Conservation (phyloP, 1,140 invertebrate species). For the Drosophila pseudoobscura region DNA sequence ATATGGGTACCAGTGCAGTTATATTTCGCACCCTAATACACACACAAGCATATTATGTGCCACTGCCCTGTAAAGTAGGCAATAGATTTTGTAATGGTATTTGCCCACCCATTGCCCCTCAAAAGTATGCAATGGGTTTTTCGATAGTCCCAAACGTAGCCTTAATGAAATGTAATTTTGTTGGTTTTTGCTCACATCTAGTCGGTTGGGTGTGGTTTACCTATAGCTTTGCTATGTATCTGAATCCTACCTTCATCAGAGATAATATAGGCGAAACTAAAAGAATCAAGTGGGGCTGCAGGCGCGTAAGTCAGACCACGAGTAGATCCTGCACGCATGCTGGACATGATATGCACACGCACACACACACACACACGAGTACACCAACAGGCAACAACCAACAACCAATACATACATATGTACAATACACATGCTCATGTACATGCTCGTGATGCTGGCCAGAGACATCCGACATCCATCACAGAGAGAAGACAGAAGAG, state of each 20-base stretch:
- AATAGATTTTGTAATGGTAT: background rate
- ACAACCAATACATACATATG: constrained; percentile 19
- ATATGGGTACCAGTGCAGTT: background rate
- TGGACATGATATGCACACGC: background rate
- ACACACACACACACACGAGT: background rate
- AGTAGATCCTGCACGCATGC: too few species aligned
- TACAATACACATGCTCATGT: constrained; percentile 32
- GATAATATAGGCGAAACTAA: background rate
- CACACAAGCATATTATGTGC: too few species aligned
- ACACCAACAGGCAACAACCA: constrained; percentile 5
- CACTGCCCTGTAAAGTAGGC: background rate
- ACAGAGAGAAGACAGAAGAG: background rate
- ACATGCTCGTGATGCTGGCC: background rate
- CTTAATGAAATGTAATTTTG: constrained; percentile 25
- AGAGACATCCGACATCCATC: constrained; percentile 8
- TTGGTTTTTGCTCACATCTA: constrained; percentile 6
- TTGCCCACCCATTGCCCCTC: constrained; percentile 1
- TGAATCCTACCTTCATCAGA: constrained; percentile 9
- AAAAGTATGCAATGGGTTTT: constrained; percentile 19
- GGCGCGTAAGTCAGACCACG: too few species aligned
- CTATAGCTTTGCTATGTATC: too few species aligned
- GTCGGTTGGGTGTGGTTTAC: background rate
- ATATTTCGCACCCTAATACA: background rate
- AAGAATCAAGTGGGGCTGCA: background rate
- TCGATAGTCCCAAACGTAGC: constrained; percentile 16